Evolutionary conservation across 2,113 vertebrate genomes (phyloP).

Genomic region (Oncorhynchus kisutch): DNA sequence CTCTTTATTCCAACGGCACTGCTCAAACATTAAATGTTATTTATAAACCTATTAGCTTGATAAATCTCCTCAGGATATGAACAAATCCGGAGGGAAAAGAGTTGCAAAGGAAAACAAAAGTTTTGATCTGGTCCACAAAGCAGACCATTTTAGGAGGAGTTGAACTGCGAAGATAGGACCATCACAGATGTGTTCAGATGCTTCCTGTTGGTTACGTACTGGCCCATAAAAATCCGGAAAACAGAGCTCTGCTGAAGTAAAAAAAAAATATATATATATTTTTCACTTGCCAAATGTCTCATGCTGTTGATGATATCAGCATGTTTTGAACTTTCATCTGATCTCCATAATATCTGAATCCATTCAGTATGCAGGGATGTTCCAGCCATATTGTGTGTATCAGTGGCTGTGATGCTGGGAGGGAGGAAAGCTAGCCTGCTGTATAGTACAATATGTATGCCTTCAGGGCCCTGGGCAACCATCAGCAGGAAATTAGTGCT

Average conservation of each 20-base stretch:
- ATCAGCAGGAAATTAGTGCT: constrained; percentile 45
- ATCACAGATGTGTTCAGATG: constrained; percentile 29
- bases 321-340: constrained; percentile 18
- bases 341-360: constrained; percentile 15
- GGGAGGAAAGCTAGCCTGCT: neutral
- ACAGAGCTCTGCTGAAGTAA: neutral
- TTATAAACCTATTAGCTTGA: constrained; percentile 52
- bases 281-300: neutral
- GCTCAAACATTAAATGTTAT: constrained; percentile 42
- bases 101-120: neutral
- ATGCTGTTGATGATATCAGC: constrained; percentile 25
- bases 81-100: constrained; percentile 2
- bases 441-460: neutral
- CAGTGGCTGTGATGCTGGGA: neutral
- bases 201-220: constrained; percentile 34
- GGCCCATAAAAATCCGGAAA: constrained; percentile 15
- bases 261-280: neutral
- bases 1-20: constrained; percentile 37
- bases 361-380: constrained; percentile 5
- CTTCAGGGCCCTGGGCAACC: constrained; percentile 36
- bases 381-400: neutral
- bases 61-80: constrained; percentile 36
- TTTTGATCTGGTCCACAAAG: neutral
- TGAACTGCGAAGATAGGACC: constrained; percentile 22
- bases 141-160: constrained; percentile 2